Base-by-base conservation (phyloP, 2,113 vertebrate genomes). In the Amazona vittata region DNA sequence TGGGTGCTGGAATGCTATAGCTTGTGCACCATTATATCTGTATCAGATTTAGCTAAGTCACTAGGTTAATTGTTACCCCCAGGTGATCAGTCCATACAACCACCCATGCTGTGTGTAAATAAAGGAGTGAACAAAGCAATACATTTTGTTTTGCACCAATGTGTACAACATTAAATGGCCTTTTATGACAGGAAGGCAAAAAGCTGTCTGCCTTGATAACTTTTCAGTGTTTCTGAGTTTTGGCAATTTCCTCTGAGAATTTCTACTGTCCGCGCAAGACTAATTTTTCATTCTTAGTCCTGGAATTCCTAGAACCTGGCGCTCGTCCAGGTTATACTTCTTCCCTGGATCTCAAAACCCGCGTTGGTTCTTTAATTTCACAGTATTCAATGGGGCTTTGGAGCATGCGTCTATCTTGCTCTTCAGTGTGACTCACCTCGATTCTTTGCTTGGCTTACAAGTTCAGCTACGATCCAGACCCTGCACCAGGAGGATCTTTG, bases 401-500 rank as follows among this genome's bases (percentile, higher is more conserved):
- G 33, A 68, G n/a, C 3, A 15, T 46, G 12, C 6, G 35, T 4
- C 9, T 57, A 5, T 26, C 2, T 78, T 26, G 13, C 47, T 63
- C 41, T 44, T 94, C 29, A 35, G 9, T 12, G 20, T 86, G 39
- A 46, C 9, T 60, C 19, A 43, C 39, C 17, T 62, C 29, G 5
- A 11, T 55, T 79, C 75, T 59, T 18, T 47, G 13, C 15, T 89
- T 57, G 41, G 21, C 33, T 83, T 14, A 1, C 9, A 62, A 62
- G 1, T 39, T 69, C 63, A 64, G 3, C 10, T 68, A 11, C 0
- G 0, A 35, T 10, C 11, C 57, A 83, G 47, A 65, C 28, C 13
- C 93, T 46, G 11, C 4, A 29, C 6, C 1, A 2, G 33, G 79
- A 70, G 8, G 17, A 20, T 57, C 18, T 81, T 82, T 52, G n/a